Evolutionary conservation across 1,140 invertebrate genomes (phyloP), one percentile per base, ranked within the genome.

Genomic region (Scaptomyza montana): DNA sequence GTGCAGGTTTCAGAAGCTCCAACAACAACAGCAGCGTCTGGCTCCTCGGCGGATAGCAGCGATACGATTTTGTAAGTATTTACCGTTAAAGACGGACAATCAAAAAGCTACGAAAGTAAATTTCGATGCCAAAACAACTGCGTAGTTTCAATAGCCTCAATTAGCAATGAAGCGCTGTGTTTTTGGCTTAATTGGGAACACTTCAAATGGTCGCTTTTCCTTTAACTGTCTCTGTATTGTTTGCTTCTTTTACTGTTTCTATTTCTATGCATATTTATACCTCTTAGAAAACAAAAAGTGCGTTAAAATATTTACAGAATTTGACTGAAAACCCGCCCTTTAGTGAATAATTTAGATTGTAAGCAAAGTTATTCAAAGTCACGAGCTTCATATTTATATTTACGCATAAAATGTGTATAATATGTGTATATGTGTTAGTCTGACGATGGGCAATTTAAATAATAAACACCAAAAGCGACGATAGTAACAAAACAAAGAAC

Each of bases 11-110:
- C 33, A 47, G 77, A 53, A 57, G 67, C 57, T 30, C 10, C 71
- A 28, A 46, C 61, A 47, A 53, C 72, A 39, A 67, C 78, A 25
- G 21, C 21, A 39, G 62, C 39, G 8, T 5, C 39, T 5, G 62
- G 36, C 25, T 68, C 50, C 45, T 43, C 39, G 41, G 33, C 60
- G 51, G 85, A 89, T 9, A 81, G 70, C 60, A 61, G 43, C 9
- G 62, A 63, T 2, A 68, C 84, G 28, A 19, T 64, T 33, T 76
- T 91, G 90, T 91, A 89, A 91, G 90, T 91, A 72, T 56, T n/a
- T 1, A 10, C 30, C 7, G 16, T 19, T 8, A 25, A 25, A 25
- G 21, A 25, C 21, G 3, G 21, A 25, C 21, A 4, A 16, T 16
- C 16, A 16, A 1, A 16, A 16, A 16, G 16, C 16, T 16, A 16